Evolutionary conservation across 2,113 vertebrate genomes (phyloP).

Genomic region (Irena cyanogastra): DNA sequence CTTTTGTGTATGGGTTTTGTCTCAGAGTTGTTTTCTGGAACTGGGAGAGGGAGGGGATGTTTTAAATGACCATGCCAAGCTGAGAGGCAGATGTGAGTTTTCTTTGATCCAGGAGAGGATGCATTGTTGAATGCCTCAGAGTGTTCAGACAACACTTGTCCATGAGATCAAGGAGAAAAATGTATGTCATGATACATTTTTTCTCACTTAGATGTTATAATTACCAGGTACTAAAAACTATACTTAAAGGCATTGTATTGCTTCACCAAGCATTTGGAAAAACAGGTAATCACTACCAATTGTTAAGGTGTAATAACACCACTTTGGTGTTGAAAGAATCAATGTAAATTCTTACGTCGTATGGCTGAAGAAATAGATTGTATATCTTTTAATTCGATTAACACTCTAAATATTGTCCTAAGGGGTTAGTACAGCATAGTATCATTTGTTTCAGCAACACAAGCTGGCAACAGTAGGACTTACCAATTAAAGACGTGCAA

Average conservation of each 20-base stretch:
- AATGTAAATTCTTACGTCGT: neutral
- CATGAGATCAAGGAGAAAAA: conserved; percentile 44
- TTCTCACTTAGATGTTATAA: conserved; percentile 64
- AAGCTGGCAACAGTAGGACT: neutral
- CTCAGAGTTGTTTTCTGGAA: conserved; percentile 24
- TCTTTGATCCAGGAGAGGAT: conserved; percentile 52
- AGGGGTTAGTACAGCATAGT: conserved; percentile 19
- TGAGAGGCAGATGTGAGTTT: conserved; percentile 57
- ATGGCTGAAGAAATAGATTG: neutral
- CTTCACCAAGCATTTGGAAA: conserved; percentile 54
- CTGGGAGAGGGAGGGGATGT: neutral
- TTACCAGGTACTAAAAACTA: conserved; percentile 55
- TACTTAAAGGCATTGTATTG: conserved; percentile 17
- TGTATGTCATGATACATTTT: conserved; percentile 1
- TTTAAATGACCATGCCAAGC: conserved; percentile 28
- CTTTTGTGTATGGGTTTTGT: conserved; percentile 3
- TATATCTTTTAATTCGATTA: conserved; percentile 43
- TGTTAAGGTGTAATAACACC: conserved; percentile 43
- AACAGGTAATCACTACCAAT: conserved; percentile 25
- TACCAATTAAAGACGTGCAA: neutral
- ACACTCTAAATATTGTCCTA: conserved; percentile 20
- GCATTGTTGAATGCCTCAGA: conserved; percentile 18
- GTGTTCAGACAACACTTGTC: conserved; percentile 33
- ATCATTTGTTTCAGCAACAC: conserved; percentile 23
- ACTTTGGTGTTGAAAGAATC: neutral